A percentile compares a stretch with the other conserved stretches of the same genome.
Evolutionary conservation across 2,888 invertebrate genomes (phyloP).

Genomic region (Parnassius orleans): DNA sequence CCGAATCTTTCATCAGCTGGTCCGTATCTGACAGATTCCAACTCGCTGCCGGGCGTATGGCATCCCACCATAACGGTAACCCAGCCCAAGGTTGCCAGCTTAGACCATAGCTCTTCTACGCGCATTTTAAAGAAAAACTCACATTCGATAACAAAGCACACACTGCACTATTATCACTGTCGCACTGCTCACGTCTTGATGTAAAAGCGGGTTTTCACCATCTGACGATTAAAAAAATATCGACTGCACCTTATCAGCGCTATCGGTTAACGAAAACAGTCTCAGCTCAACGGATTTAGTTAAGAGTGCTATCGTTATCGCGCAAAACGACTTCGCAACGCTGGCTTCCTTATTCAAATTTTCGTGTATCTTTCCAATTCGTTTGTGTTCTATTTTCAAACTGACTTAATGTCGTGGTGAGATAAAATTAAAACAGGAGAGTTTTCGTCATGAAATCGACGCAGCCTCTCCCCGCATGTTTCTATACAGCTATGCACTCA

Average conservation of each 20-base stretch:
- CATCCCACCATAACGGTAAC: slow-evolving; percentile 58
- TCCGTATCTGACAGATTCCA: slow-evolving; percentile 66
- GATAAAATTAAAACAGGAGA: slow-evolving; percentile 32
- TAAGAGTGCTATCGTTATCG: slow-evolving; percentile 52
- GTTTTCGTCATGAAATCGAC: slow-evolving; percentile 54
- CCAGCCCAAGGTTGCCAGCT: slow-evolving; percentile 60
- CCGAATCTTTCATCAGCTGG: slow-evolving; percentile 61
- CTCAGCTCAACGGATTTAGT: slow-evolving; percentile 44
- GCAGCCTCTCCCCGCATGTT: slow-evolving; percentile 42
- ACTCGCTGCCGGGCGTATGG: slow-evolving; percentile 65
- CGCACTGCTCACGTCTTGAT: slow-evolving; percentile 30
- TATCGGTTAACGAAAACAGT: slow-evolving; percentile 62
- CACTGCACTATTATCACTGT: slow-evolving; percentile 36
- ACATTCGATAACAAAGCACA: slow-evolving; percentile 37
- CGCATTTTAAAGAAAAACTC: slow-evolving; percentile 54
- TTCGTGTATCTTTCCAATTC: slow-evolving; percentile 29
- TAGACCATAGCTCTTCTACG: slow-evolving; percentile 57
- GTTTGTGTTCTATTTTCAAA: slow-evolving; percentile 29
- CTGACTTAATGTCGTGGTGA: slow-evolving; percentile 5
- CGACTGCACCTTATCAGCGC: slow-evolving; percentile 37
- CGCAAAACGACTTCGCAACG: slow-evolving; percentile 31
- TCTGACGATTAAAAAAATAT: slow-evolving; percentile 31
- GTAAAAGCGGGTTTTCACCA: slow-evolving; percentile 29
- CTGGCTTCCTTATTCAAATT: slow-evolving; percentile 43
- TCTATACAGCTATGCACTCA: slow-evolving; percentile 39